Evolutionary conservation across 92 coral and sea anemone species (phyloP).

Genomic region (Ricordea florida): DNA sequence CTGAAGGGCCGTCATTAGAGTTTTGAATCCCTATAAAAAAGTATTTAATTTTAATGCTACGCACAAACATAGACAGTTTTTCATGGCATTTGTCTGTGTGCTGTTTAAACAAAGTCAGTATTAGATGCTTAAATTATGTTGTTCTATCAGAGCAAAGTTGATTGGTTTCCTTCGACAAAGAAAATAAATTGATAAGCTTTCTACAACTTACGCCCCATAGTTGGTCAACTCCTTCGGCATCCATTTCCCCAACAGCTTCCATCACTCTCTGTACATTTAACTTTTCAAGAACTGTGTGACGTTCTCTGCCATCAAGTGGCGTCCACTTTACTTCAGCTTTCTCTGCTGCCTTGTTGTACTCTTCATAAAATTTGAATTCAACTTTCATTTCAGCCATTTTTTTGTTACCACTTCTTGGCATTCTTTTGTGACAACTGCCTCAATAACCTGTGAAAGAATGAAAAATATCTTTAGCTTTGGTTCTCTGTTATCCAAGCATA

Average conservation of each 20-base stretch:
- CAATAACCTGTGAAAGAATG: not conserved
- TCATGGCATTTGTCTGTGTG: not conserved
- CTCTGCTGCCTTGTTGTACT: slow-evolving; percentile 11
- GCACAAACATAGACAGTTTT: not conserved
- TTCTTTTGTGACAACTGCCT: not conserved
- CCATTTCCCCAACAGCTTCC: slow-evolving; percentile 11
- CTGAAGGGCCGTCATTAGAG: slow-evolving; percentile 33
- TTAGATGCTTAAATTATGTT: not conserved
- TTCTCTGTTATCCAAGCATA: not conserved
- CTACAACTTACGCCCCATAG: slow-evolving; percentile 5
- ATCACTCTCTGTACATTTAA: not conserved
- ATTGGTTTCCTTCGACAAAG: too few species aligned
- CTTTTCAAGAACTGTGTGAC: slow-evolving; percentile 4
- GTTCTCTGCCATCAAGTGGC: slow-evolving; percentile 2
- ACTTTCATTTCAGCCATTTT: slow-evolving; percentile 1
- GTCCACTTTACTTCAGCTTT: slow-evolving; percentile 25
- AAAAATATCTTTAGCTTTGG: not conserved
- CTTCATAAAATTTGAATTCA: slow-evolving; percentile 21
- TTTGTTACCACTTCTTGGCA: not conserved
- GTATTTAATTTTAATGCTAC: too few species aligned
- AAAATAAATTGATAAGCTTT: too few species aligned
- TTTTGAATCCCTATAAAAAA: slow-evolving; percentile 40
- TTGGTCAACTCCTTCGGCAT: slow-evolving; percentile 9
- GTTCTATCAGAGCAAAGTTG: not conserved
- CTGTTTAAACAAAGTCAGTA: too few species aligned